Evolutionary conservation across 2,113 vertebrate genomes (phyloP).

Genomic region (Pelobates fuscus): DNA sequence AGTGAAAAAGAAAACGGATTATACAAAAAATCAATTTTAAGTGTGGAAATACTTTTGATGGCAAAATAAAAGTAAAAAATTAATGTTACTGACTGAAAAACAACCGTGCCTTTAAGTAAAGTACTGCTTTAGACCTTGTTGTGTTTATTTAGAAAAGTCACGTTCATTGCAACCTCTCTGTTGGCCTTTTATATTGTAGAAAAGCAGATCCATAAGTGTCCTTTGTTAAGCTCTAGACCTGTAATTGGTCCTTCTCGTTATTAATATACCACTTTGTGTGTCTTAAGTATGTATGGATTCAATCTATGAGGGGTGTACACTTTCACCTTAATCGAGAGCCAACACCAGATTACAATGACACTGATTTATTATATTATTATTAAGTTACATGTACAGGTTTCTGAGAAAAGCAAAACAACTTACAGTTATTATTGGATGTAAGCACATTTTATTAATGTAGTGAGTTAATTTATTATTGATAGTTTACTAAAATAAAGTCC

Average conservation of each 20-base stretch:
- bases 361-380: constrained; percentile 8
- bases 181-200: constrained; percentile 20
- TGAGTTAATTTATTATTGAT: background rate
- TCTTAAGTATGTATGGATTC: constrained; percentile 26
- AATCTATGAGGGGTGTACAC: constrained; percentile 24
- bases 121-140: background rate
- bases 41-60: background rate
- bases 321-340: background rate
- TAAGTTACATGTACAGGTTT: background rate
- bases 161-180: constrained; percentile 24
- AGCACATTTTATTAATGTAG: background rate
- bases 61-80: background rate
- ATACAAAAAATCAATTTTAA: too few relatives aligned
- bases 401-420: background rate
- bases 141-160: constrained; percentile 30
- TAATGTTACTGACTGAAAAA: background rate
- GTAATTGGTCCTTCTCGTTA: constrained; percentile 26
- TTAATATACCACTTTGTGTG: constrained; percentile 28
- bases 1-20: too few relatives aligned
- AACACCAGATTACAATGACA: constrained; percentile 20
- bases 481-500: too few relatives aligned
- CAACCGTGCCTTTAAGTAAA: constrained; percentile 25
- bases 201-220: constrained; percentile 18
- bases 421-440: background rate
- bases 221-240: constrained; percentile 20